phyloP scores from a whole-genome alignment of 2,797 vertebrate genomes.

The Capromys pilorides region DNA sequence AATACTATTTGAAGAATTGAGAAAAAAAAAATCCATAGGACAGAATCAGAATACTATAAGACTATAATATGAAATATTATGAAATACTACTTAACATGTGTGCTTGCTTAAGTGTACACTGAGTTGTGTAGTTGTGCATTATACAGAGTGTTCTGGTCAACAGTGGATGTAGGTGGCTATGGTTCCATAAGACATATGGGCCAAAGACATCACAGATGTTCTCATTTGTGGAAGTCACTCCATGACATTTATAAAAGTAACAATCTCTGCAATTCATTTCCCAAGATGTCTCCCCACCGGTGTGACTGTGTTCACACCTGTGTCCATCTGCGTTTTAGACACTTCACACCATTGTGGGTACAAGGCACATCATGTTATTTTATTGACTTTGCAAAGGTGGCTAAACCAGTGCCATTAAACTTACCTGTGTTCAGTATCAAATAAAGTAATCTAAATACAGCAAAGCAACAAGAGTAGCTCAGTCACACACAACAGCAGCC shows the following conservation, averaged over 20 bases:
- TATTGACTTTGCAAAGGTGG: not conserved
- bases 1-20: not conserved
- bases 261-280: not conserved
- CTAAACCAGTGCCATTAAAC: not conserved
- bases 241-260: not conserved
- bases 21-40: not conserved
- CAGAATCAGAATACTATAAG: not conserved
- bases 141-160: not conserved
- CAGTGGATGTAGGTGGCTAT: not conserved
- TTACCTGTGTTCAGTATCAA: not conserved
- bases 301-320: rapidly evolving
- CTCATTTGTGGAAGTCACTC: not conserved
- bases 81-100: not conserved
- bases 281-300: rapidly evolving
- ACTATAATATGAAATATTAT: not conserved
- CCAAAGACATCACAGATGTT: not conserved
- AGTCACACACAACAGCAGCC: constrained; percentile 42
- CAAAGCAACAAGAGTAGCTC: not conserved
- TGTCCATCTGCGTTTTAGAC: not conserved
- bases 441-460: constrained; percentile 3
- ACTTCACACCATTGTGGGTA: not conserved
- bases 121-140: not conserved
- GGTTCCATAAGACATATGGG: no score
- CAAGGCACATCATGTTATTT: not conserved
- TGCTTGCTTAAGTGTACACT: not conserved